Conservation (phyloP, 1,140 invertebrate species). For the Trissolcus basalis region DNA sequence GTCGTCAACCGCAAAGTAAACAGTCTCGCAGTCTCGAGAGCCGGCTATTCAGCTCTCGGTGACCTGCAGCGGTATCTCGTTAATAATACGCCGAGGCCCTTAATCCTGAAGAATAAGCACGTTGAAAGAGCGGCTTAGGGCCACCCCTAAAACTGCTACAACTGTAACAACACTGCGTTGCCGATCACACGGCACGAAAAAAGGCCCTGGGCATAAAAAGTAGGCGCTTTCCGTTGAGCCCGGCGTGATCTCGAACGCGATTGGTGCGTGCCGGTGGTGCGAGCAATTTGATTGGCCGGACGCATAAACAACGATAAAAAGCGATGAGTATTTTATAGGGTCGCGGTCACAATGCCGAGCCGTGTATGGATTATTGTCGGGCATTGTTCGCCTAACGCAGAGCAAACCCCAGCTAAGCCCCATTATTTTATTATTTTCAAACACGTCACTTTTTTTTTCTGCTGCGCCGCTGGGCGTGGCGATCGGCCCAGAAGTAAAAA, state of each 20-base stretch:
- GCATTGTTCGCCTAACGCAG: constrained; percentile 65
- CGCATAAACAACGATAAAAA: constrained; percentile 75
- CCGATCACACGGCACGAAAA: constrained; percentile 53
- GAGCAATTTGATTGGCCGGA: constrained; percentile 64
- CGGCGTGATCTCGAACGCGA: constrained; percentile 58
- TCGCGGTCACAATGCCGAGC: constrained; percentile 65
- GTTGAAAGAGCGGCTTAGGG: constrained; percentile 46
- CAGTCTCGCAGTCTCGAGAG: constrained; percentile 23
- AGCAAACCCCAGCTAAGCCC: constrained; percentile 57
- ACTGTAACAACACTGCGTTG: constrained; percentile 68
- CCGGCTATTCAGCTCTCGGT: constrained; percentile 30
- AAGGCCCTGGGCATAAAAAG: constrained; percentile 63
- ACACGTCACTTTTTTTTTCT: constrained; percentile 64
- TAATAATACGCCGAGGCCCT: constrained; percentile 63
- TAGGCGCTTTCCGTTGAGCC: constrained; percentile 68
- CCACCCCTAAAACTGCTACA: constrained; percentile 57
- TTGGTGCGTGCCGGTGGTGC: constrained; percentile 51
- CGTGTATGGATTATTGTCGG: constrained; percentile 68
- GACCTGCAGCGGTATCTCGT: constrained; percentile 66
- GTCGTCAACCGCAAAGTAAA: constrained; percentile 39
- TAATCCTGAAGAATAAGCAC: constrained; percentile 62
- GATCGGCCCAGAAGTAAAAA: constrained; percentile 48
- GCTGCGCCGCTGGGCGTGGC: constrained; percentile 63
- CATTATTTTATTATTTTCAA: constrained; percentile 74
- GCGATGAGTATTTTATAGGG: constrained; percentile 76